Conservation (phyloP, 2,797 vertebrate genomes). For the Tokudaia muenninki region DNA sequence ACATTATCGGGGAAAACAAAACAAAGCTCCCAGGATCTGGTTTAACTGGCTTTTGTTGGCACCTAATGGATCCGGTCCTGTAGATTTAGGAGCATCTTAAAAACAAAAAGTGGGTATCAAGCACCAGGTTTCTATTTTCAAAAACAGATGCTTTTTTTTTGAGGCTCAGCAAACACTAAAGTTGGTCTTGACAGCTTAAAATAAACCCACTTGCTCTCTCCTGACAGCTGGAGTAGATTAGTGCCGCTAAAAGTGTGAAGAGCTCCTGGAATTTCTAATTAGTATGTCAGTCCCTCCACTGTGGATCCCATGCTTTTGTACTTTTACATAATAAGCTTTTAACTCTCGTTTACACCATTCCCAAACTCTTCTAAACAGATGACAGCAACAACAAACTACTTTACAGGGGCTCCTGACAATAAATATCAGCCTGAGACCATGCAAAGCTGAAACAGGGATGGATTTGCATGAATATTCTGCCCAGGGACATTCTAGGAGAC, state of each 20-base stretch:
- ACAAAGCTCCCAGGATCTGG: slow-evolving; percentile 52
- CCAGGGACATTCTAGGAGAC: not conserved
- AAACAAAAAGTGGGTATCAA: slow-evolving; percentile 55
- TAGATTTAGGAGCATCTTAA: slow-evolving; percentile 71
- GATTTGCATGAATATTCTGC: not conserved
- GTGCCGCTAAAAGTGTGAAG: not conserved
- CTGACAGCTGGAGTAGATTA: slow-evolving; percentile 60
- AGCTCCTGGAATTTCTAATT: slow-evolving; percentile 47
- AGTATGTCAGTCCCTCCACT: not conserved
- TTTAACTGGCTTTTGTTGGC: slow-evolving; percentile 62
- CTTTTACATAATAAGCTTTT: slow-evolving; percentile 51
- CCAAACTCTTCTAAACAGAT: slow-evolving; percentile 21
- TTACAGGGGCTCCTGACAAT: not conserved
- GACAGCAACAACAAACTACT: not conserved
- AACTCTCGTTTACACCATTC: not conserved
- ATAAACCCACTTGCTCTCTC: slow-evolving; percentile 61
- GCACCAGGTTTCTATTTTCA: slow-evolving; percentile 55
- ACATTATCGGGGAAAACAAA: slow-evolving; percentile 5
- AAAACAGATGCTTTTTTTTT: slow-evolving; percentile 45
- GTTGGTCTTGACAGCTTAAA: not conserved
- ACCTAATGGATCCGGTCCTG: slow-evolving; percentile 16
- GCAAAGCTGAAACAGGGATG: not conserved
- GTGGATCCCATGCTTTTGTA: not conserved
- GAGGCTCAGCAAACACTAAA: not conserved
- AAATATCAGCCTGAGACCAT: not conserved